These are phyloP conservation scores for Bucco capensis DNA, from an alignment of 2,113 vertebrate genomes.

Conservation along the genomic window DNA sequence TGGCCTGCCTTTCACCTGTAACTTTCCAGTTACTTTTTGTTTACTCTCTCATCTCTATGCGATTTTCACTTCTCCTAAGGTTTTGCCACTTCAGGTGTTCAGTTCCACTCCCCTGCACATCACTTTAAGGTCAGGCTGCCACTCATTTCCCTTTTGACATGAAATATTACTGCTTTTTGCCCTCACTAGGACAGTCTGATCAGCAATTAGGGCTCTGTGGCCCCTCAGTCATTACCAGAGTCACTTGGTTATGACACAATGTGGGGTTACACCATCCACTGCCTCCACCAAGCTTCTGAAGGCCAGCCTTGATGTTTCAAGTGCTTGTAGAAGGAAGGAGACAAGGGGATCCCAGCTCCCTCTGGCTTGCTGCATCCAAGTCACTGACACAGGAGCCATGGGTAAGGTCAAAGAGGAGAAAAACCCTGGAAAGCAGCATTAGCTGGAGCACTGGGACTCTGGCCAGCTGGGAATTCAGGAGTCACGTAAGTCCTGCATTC, in stretches of 20 bases:
- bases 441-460: neutral
- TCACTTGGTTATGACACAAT: rapidly evolving
- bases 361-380: neutral
- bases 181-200: neutral
- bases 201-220: neutral
- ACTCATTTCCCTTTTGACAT: neutral
- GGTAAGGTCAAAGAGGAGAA: constrained; percentile 5
- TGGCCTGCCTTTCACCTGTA: neutral
- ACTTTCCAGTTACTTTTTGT: neutral
- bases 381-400: constrained; percentile 26
- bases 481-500: constrained; percentile 30
- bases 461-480: constrained; percentile 24
- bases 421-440: constrained; percentile 47
- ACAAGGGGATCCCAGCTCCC: neutral
- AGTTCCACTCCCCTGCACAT: neutral
- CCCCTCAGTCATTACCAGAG: too few relatives aligned
- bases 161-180: neutral
- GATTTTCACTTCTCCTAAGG: neutral
- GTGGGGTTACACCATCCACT: neutral
- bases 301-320: neutral
- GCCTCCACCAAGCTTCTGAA: neutral
- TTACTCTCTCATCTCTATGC: neutral
- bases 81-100: neutral
- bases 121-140: neutral
- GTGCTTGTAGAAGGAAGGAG: neutral